phyloP scores from a whole-genome alignment of 1,140 invertebrate species.

The Plodia interpunctella region DNA sequence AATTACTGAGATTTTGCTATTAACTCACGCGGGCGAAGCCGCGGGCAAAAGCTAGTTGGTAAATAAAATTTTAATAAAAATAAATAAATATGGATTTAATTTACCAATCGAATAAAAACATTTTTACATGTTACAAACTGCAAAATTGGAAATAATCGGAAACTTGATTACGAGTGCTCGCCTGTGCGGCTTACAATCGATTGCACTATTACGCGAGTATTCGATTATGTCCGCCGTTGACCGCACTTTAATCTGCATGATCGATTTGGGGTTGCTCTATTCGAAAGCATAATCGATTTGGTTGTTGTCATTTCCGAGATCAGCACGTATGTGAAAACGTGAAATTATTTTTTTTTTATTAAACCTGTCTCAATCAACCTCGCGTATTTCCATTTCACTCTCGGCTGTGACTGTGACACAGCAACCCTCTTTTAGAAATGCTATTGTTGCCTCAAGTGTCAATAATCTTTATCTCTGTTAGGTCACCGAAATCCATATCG shows the following conservation, averaged over 20 bases:
- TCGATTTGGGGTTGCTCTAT: constrained; percentile 5
- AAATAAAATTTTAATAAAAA: no score
- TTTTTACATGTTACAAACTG: constrained; percentile 8
- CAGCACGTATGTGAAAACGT: background rate
- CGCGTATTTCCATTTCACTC: no score
- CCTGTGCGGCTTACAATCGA: constrained; percentile 35
- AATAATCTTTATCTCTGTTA: no score
- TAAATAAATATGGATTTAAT: background rate
- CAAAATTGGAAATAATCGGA: constrained; percentile 9
- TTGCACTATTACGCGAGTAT: constrained; percentile 21
- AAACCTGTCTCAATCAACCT: no score
- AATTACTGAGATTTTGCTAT: no score
- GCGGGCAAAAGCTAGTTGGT: no score
- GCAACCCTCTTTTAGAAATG: no score
- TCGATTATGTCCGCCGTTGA: constrained; percentile 13
- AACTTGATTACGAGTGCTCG: constrained; percentile 25
- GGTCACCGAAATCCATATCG: no score
- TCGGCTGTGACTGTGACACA: no score
- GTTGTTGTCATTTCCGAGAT: background rate
- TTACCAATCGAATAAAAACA: background rate
- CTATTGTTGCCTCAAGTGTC: no score
- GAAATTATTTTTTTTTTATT: background rate
- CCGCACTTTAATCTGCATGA: constrained; percentile 5
- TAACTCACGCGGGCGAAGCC: no score
- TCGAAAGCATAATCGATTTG: constrained; percentile 7